Evolutionary conservation across 2,888 invertebrate species (phyloP).

Genomic region (Eubasilissa splendida): DNA sequence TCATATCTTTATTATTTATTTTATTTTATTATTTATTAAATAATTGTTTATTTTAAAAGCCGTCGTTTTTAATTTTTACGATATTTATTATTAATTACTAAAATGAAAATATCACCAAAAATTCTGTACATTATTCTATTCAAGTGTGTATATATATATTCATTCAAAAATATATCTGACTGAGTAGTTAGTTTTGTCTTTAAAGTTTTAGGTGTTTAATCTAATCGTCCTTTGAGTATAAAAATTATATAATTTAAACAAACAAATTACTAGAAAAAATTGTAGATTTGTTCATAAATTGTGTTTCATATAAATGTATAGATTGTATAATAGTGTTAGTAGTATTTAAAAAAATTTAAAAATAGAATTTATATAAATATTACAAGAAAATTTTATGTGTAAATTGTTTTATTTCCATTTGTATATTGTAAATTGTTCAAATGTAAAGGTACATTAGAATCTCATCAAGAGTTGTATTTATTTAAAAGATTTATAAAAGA

Average conservation of each 20-base stretch:
- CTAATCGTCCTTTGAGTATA: constrained; percentile 46
- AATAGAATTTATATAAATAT: constrained; percentile 5
- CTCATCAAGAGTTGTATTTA: not conserved
- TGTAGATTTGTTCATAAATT: constrained; percentile 37
- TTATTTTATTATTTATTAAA: too few species aligned
- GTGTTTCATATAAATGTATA: constrained; percentile 28
- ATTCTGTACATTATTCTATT: too few species aligned
- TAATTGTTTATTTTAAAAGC: too few species aligned
- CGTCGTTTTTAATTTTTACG: too few species aligned
- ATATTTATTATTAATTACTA: too few species aligned
- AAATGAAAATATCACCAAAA: too few species aligned
- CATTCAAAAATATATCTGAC: constrained; percentile 45
- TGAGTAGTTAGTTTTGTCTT: constrained; percentile 29
- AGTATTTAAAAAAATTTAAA: constrained; percentile 23
- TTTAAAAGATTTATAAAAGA: not conserved
- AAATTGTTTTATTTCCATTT: constrained; percentile 12
- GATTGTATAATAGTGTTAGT: constrained; percentile 7
- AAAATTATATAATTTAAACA: constrained; percentile 13
- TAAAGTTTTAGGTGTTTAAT: constrained; percentile 13
- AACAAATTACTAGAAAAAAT: constrained; percentile 19
- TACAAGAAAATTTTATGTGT: constrained; percentile 18
- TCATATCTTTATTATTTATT: too few species aligned
- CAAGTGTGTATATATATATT: constrained; percentile 8
- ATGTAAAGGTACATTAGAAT: constrained; percentile 5
- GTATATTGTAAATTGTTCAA: constrained; percentile 42